Conservation (phyloP, 37 sponge, comb jelly and placozoan genomes). For the Oopsacas minuta region DNA sequence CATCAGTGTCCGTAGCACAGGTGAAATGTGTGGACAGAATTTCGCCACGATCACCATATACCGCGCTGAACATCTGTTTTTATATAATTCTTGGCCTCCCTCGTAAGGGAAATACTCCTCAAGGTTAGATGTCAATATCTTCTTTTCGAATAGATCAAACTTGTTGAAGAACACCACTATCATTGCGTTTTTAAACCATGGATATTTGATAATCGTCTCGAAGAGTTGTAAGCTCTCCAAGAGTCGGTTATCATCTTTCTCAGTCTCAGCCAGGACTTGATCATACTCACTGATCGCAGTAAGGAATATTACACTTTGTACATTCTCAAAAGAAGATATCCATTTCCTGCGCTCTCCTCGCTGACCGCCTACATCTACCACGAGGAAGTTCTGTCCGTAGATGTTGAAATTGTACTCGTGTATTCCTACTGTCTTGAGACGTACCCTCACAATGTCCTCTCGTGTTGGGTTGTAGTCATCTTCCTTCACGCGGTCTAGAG, state of each 20-base stretch:
- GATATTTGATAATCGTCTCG: constrained; percentile 66
- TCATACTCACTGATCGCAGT: background rate
- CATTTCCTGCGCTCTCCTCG: constrained; percentile 94
- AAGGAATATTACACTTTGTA: constrained; percentile 26
- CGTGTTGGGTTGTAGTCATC: constrained; percentile 52
- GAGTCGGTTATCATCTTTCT: constrained; percentile 57
- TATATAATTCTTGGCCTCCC: background rate
- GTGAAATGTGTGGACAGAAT: constrained; percentile 81
- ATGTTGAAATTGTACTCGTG: constrained; percentile 80
- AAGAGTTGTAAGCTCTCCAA: constrained; percentile 81
- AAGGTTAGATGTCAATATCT: constrained; percentile 66
- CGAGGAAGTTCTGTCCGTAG: constrained; percentile 28
- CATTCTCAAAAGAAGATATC: constrained; percentile 98
- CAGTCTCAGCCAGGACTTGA: background rate
- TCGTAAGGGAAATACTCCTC: constrained; percentile 68
- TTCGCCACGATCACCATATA: background rate
- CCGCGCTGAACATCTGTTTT: background rate
- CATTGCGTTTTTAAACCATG: constrained; percentile 74
- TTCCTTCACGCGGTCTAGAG: constrained; percentile 49
- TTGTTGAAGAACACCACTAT: constrained; percentile 93
- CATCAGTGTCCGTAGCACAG: constrained; percentile 95
- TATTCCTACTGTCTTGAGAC: constrained; percentile 85
- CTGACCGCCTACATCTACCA: constrained; percentile 99
- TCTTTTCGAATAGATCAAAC: constrained; percentile 84
- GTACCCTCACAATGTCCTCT: constrained; percentile 78